These are phyloP conservation scores for Caenorhabditis panamensis DNA, from an alignment of 2,888 invertebrate species.

Conservation along the genomic window DNA sequence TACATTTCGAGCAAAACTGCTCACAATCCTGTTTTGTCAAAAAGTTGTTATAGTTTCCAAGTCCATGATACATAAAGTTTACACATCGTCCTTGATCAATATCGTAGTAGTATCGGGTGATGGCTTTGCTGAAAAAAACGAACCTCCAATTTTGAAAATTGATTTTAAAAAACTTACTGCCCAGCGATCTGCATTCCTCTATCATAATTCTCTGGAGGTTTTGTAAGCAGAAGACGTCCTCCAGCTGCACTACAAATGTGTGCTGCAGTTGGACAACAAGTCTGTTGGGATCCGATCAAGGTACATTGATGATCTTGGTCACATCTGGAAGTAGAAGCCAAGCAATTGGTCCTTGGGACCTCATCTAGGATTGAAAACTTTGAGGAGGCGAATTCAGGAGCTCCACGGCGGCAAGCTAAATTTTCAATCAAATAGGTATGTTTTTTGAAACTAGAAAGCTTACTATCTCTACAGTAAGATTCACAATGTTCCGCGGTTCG, in stretches of 20 bases:
- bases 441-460: constrained; percentile 25
- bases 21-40: constrained; percentile 78
- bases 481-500: constrained; percentile 78
- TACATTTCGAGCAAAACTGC: constrained; percentile 77
- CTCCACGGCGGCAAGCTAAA: constrained; percentile 75
- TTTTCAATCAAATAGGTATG: too few relatives aligned
- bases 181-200: constrained; percentile 68
- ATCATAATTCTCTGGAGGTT: constrained; percentile 75
- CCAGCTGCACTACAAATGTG: constrained; percentile 75
- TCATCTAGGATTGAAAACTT: constrained; percentile 76
- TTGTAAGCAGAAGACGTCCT: constrained; percentile 69
- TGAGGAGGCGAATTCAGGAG: constrained; percentile 70
- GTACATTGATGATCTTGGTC: constrained; percentile 73
- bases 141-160: not conserved
- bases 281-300: constrained; percentile 76
- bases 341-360: constrained; percentile 74
- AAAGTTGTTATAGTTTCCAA: constrained; percentile 80
- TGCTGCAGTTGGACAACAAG: constrained; percentile 76
- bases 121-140: constrained; percentile 64
- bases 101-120: constrained; percentile 77
- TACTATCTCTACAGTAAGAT: constrained; percentile 76
- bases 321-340: constrained; percentile 72
- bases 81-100: constrained; percentile 76
- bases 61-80: constrained; percentile 77
- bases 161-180: constrained; percentile 48